phyloP scores from a whole-genome alignment of 2,888 invertebrate genomes.

The Escarpia spicata region DNA sequence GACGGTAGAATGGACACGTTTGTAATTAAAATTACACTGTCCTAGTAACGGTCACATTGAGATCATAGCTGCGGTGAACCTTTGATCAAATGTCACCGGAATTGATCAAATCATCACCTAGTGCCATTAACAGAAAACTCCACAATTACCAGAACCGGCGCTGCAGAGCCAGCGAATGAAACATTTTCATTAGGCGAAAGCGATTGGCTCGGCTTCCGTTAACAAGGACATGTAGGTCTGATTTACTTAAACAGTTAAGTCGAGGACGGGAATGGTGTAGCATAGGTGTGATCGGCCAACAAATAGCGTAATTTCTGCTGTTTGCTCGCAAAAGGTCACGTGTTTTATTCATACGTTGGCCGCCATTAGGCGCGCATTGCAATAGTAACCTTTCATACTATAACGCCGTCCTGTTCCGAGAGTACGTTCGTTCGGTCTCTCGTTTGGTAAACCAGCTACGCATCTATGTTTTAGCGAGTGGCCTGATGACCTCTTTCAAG shows the following conservation, averaged over 20 bases:
- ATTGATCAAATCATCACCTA: neutral
- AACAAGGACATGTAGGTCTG: neutral
- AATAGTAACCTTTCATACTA: neutral
- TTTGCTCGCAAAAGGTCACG: neutral
- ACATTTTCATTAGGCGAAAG: neutral
- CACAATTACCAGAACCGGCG: neutral
- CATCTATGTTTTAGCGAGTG: neutral
- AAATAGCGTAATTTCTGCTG: neutral
- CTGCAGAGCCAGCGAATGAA: neutral
- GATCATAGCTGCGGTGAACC: neutral
- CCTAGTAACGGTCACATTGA: neutral
- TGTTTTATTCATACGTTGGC: neutral
- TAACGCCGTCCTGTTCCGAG: neutral
- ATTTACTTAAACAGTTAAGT: neutral
- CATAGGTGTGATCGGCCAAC: neutral
- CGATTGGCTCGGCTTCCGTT: neutral
- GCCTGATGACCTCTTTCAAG: neutral
- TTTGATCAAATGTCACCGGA: neutral
- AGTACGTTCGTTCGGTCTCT: neutral
- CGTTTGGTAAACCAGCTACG: neutral
- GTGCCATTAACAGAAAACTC: neutral
- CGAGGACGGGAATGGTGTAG: neutral
- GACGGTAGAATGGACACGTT: neutral
- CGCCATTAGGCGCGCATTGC: neutral
- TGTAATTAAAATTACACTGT: neutral